Evolutionary conservation across 2,113 vertebrate species (phyloP), one percentile per base, ranked within the genome.

Genomic region (Phylloscopus whistleri): DNA sequence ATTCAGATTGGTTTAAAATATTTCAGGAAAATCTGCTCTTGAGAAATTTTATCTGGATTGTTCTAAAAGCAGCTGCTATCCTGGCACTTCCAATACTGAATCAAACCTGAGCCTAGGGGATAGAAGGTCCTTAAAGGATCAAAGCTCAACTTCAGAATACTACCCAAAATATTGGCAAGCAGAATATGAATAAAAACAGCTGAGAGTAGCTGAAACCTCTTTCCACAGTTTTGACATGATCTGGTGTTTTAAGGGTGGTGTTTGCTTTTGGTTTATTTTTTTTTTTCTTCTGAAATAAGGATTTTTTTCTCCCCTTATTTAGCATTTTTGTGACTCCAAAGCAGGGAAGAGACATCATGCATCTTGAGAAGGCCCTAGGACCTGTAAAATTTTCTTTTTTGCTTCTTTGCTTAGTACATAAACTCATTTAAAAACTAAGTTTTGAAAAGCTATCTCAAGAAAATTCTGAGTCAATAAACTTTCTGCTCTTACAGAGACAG

Each of bases 1-100:
- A 73, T 89, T 76, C 46, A 87, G 43, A 66, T 49, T 56, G 52
- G 44, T 90, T 95, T 77, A 67, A 95, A 94, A 93, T 81, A 84
- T 15, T 70, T 28, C 59, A 70, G 79, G 72, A 90, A 94, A 91
- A 94, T 35, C 87, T 90, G 39, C 85, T 90, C 16, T 93, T 75
- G 63, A 81, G 68, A 78, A 93, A 78, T 92, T 90, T 56, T 55
- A 78, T 70, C 76, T 75, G 84, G 31, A 66, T 67, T 86, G 55
- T 73, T 94, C 33, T 70, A 2, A 1, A 63, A 94, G 55, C 70
- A 94, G 60, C 84, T 94, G 67, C 84, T 93, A 76, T 74, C 68
- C 76, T 84, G 87, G 74, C 59, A 33, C 80, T 95, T 87, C 72
- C 84, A 82, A 22, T 53, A 33, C 43, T 9, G 73, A 96, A 49